A percentile compares a stretch with the other conserved stretches of the same genome.
These are phyloP conservation scores for Thripadectes ignobilis DNA, from an alignment of 2,797 vertebrate species.

Conservation along the genomic window DNA sequence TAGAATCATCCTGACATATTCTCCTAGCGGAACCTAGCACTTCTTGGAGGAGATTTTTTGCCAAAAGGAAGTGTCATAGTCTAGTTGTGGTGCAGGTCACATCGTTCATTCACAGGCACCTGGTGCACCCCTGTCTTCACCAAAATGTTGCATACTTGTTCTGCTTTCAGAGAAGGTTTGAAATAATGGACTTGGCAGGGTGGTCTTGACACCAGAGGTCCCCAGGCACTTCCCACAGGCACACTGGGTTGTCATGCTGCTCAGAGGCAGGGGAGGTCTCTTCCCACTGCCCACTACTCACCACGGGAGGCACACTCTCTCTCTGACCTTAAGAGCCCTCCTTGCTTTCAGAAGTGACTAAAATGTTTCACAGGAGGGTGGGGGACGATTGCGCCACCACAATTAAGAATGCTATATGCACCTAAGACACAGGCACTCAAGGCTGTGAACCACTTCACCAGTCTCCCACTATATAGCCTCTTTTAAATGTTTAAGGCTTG, in stretches of 20 bases:
- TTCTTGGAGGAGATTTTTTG: not conserved
- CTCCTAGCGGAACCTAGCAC: not conserved
- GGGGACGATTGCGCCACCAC: accelerated
- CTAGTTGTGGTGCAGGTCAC: not conserved
- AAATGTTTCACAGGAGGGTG: accelerated
- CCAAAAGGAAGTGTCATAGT: not conserved
- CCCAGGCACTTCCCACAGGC: not conserved
- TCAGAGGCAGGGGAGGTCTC: not conserved
- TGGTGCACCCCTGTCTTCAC: not conserved
- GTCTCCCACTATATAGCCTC: not conserved
- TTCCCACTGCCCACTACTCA: not conserved
- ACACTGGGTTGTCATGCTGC: not conserved
- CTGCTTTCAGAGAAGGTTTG: not conserved
- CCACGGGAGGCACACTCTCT: accelerated
- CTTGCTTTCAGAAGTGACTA: not conserved
- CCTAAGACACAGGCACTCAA: not conserved
- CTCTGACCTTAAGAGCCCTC: not conserved
- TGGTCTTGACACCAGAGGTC: not conserved
- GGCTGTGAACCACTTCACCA: not conserved
- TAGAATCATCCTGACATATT: not conserved
- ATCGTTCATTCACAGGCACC: not conserved
- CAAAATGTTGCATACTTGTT: not conserved
- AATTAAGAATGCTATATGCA: not conserved
- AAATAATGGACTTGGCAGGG: not conserved
- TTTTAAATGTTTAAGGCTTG: not conserved